Conservation (phyloP, 2,888 invertebrate genomes). For the Opisthograptis luteolata region DNA sequence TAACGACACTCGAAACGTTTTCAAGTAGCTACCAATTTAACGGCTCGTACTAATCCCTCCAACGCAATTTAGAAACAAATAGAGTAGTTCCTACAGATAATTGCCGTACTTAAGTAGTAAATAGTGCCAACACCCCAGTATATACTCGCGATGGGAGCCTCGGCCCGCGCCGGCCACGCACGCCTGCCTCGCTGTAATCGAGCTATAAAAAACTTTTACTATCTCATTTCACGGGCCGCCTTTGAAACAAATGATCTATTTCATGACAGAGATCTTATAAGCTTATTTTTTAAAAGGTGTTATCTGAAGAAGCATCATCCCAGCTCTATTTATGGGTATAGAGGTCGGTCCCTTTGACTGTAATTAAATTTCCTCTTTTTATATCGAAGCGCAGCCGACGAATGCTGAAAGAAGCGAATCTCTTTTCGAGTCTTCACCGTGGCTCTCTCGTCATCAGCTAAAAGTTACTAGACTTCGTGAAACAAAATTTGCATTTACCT, state of each 20-base stretch:
- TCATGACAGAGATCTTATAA: constrained; percentile 28
- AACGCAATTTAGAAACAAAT: constrained; percentile 22
- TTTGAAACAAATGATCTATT: constrained; percentile 63
- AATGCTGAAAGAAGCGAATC: constrained; percentile 43
- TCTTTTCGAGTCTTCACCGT: constrained; percentile 46
- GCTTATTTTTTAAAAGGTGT: constrained; percentile 50
- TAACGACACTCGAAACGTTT: constrained; percentile 9
- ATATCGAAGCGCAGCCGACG: constrained; percentile 30
- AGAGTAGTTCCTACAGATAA: constrained; percentile 24
- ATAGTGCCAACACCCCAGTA: constrained; percentile 22
- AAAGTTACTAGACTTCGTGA: constrained; percentile 49
- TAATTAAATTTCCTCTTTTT: constrained; percentile 46
- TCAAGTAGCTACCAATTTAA: constrained; percentile 19
- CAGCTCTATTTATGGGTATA: constrained; percentile 33
- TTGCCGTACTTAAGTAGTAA: constrained; percentile 39
- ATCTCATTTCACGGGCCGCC: constrained; percentile 67
- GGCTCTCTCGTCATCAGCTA: constrained; percentile 55
- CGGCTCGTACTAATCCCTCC: constrained; percentile 15
- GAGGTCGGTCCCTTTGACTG: constrained; percentile 36
- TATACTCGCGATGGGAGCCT: constrained; percentile 26
- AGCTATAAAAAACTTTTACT: constrained; percentile 73
- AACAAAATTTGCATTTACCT: constrained; percentile 42
- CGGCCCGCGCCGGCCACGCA: constrained; percentile 35
- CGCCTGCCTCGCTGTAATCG: constrained; percentile 51
- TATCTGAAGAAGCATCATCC: constrained; percentile 13